Conservation (phyloP, 2,797 vertebrate genomes). For the Cuniculus paca region DNA sequence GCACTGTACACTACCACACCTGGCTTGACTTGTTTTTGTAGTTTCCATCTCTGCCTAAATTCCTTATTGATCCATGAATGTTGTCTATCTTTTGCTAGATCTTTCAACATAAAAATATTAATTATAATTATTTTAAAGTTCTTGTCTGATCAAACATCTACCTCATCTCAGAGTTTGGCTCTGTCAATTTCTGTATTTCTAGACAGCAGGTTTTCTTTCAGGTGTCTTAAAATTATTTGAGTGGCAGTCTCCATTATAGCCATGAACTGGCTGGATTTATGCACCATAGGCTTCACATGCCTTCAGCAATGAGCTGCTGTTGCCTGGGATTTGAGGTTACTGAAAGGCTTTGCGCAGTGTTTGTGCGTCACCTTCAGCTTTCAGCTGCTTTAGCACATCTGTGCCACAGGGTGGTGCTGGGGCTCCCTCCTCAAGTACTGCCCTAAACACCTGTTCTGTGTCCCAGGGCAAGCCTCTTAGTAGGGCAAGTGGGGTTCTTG, state of each 20-base stretch:
- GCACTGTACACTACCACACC: no score
- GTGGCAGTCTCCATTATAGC: not conserved
- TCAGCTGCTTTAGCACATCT: not conserved
- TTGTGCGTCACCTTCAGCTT: not conserved
- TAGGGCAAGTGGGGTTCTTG: not conserved
- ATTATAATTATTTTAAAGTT: slow-evolving; percentile 7
- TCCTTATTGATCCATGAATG: not conserved
- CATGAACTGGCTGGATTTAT: not conserved
- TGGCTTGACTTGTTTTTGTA: not conserved
- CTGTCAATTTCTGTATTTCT: slow-evolving; percentile 9
- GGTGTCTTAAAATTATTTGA: not conserved
- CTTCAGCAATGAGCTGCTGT: not conserved
- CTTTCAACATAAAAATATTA: slow-evolving; percentile 19
- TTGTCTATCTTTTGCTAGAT: not conserved
- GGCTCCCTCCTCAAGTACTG: not conserved
- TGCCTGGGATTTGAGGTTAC: not conserved
- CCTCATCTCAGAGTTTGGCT: not conserved
- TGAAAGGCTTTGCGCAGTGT: not conserved
- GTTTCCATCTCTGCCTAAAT: not conserved
- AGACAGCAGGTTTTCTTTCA: not conserved
- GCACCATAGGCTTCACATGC: not conserved
- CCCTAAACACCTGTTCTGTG: not conserved
- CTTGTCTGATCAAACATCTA: not conserved
- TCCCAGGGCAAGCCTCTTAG: not conserved
- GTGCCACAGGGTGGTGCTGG: not conserved